Evolutionary conservation across 1,140 invertebrate genomes (phyloP), one percentile per base, ranked within the genome.

Genomic region (Drosophila serrata): DNA sequence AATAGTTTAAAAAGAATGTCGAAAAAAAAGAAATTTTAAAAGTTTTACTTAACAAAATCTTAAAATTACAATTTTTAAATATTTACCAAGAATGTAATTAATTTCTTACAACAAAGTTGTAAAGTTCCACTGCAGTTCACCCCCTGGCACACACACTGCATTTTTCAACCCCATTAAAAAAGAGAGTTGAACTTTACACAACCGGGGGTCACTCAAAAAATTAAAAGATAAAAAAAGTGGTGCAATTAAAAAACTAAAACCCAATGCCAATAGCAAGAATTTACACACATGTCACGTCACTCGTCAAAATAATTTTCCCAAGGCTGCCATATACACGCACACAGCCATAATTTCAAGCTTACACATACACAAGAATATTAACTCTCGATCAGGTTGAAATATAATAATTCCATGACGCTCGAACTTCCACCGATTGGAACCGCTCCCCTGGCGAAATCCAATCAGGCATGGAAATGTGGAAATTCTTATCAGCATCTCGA

Each of bases 401-500:
- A 67, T 69, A 58, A 48, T 51, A 69, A 61, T 73, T 60, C 68
- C 55, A 74, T 72, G 49, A 73, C 55, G 70, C n/a, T 53, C 17
- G 45, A n/a, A 29, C 51, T 55, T 43, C 43, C 58, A 12, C 43
- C 64, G 33, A n/a, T 55, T 37, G 11, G 13, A 33, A 42, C 68
- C 56, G 39, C 57, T 39, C 39, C 59, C 37, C 45, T 13, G 17
- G 11, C 42, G 46, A 74, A 61, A 74, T 61, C 58, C 39, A 62
- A 74, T 62, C 43, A 55, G 68, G 39, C 67, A 59, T 55, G 49
- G 24, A 72, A 72, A 59, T 43, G 35, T 69, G 45, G 31, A 62
- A 75, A 59, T 59, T 75, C 61, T 76, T 76, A 76, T 76, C 74
- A 76, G 43, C 60, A 75, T 64, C 60, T 46, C 49, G 31, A 65